Conservation (phyloP, 2,113 vertebrate genomes). For the Periophthalmus modestus region DNA sequence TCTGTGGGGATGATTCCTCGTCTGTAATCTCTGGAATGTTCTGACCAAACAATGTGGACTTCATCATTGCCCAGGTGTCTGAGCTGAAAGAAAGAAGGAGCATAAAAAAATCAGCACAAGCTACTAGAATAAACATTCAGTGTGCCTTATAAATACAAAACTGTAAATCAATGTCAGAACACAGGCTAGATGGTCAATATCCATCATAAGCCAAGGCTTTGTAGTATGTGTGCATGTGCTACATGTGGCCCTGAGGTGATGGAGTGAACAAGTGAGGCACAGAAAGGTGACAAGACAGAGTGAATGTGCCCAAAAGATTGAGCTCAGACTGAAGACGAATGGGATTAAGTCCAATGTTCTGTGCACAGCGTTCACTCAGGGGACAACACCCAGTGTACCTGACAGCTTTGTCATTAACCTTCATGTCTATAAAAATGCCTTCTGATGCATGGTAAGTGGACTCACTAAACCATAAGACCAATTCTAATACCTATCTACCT, state of each 20-base stretch:
- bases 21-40: constrained; percentile 96
- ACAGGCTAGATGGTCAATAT: constrained; percentile 30
- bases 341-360: constrained; percentile 36
- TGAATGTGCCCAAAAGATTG: constrained; percentile 56
- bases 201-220: constrained; percentile 63
- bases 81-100: constrained; percentile 74
- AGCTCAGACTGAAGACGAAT: constrained; percentile 56
- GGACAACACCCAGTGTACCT: constrained; percentile 21
- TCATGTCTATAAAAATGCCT: constrained; percentile 42
- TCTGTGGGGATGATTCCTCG: constrained; percentile 98
- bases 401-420: constrained; percentile 66
- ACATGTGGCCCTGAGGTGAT: constrained; percentile 63
- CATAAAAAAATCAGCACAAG: constrained; percentile 4
- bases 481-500: background rate
- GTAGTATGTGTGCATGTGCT: constrained; percentile 26
- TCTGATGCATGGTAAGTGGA: constrained; percentile 21
- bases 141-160: constrained; percentile 13
- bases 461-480: constrained; percentile 13
- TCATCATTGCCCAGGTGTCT: constrained; percentile 98
- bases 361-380: constrained; percentile 23
- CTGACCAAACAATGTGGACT: constrained; percentile 98
- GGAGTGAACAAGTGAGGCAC: constrained; percentile 61
- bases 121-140: constrained; percentile 17
- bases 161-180: constrained; percentile 19
- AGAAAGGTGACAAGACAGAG: constrained; percentile 58